Evolutionary conservation across 2,113 vertebrate species (phyloP), one percentile per base, ranked within the genome.

Genomic region (Rafetus swinhoei): DNA sequence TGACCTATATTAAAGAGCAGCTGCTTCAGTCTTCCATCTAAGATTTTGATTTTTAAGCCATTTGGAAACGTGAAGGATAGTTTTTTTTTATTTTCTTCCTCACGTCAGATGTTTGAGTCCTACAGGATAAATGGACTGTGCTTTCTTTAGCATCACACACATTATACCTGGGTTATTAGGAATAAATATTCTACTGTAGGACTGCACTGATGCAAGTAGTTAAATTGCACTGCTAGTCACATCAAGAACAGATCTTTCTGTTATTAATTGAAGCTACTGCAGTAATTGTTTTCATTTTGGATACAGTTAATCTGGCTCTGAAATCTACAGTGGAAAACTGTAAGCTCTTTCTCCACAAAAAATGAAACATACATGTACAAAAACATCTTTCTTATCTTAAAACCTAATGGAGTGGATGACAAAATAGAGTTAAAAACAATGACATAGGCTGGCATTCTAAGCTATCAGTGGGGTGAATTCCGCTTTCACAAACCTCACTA

Each of bases 11-110:
- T 87, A 82, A 82, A 85, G 77, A 50, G n/a, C 91, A 90, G 91
- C 93, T 87, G 92, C 92, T 94, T 79, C 81, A 5, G 81, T 59
- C 92, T 93, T 45, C 90, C 7, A 84, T 1, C 89, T 89, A 7
- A 82, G 92, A 87, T 88, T 91, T 93, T 95, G 84, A 96, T 95
- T 95, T 93, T 9, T 24, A 85, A 88, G 12, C 6, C 62, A 45
- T 2, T 0, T 29, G 90, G 91, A 84, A 81, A 81, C 6, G 53
- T 24, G 54, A 54, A 93, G 82, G 93, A 87, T 92, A 60, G 2
- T 4, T 79, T 89, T 82, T 1, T 54, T 4, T 32, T 5, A 53
- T 45, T 83, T 87, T 35, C 18, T 6, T 12, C 86, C 82, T 7
- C 0, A 60, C 82, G 52, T 11, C 60, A 45, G 59, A 4, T 39